Conservation (phyloP, 2,888 invertebrate genomes). For the Monopis laevigella region DNA sequence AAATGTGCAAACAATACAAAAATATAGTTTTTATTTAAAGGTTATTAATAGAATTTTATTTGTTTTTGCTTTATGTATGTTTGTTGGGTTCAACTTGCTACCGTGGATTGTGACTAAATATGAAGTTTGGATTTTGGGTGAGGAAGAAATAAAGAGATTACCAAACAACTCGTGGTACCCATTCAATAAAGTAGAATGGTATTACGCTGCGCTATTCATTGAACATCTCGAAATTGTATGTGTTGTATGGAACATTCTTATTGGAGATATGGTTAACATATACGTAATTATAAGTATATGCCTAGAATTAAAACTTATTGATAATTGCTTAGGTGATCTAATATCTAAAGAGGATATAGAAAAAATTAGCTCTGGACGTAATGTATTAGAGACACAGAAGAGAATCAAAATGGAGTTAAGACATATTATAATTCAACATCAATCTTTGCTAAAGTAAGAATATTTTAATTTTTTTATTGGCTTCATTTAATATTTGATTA, state of each 20-base stretch:
- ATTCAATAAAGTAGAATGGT: slow-evolving; percentile 46
- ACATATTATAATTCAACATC: slow-evolving; percentile 33
- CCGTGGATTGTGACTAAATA: slow-evolving; percentile 44
- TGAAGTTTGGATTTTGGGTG: slow-evolving; percentile 28
- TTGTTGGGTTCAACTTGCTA: slow-evolving; percentile 33
- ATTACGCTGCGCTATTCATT: slow-evolving; percentile 39
- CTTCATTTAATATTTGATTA: neutral
- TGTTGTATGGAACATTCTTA: slow-evolving; percentile 35
- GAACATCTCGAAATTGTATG: slow-evolving; percentile 42
- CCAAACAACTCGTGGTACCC: slow-evolving; percentile 56
- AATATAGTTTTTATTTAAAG: slow-evolving; percentile 28
- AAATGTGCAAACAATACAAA: slow-evolving; percentile 28
- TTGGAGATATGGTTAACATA: slow-evolving; percentile 37
- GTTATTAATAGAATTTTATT: slow-evolving; percentile 32
- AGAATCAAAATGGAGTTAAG: slow-evolving; percentile 32
- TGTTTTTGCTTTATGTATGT: slow-evolving; percentile 32
- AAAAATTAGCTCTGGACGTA: slow-evolving; percentile 22
- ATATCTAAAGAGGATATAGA: slow-evolving; percentile 29
- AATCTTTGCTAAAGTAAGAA: slow-evolving; percentile 35
- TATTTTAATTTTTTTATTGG: neutral
- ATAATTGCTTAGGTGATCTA: slow-evolving; percentile 30
- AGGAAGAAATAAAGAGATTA: slow-evolving; percentile 32
- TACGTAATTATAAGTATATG: slow-evolving; percentile 31
- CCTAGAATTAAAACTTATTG: slow-evolving; percentile 44
- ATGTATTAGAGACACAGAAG: slow-evolving; percentile 23